Conservation (phyloP, 1,140 invertebrate genomes). For the Prorops nasuta region DNA sequence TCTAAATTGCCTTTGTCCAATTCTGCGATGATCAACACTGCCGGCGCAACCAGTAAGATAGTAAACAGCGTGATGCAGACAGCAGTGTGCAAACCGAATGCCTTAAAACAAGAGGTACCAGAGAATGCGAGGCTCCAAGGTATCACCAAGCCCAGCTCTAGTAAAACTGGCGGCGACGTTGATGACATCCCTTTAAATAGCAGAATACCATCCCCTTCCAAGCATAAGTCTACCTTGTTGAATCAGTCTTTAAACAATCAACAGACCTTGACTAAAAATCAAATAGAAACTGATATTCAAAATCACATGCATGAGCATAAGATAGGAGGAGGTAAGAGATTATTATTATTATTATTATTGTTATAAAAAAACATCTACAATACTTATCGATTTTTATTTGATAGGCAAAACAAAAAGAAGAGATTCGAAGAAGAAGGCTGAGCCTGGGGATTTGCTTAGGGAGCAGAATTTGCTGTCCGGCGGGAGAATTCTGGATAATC, state of each 20-base stretch:
- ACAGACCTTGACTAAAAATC: conserved; percentile 40
- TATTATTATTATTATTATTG: background rate
- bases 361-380: background rate
- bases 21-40: conserved; percentile 46
- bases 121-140: conserved; percentile 35
- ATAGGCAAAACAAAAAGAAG: conserved; percentile 57
- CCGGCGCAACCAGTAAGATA: conserved; percentile 39
- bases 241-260: conserved; percentile 42
- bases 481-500: conserved; percentile 52
- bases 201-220: conserved; percentile 53
- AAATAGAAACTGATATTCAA: conserved; percentile 41
- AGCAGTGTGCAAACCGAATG: conserved; percentile 47
- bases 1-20: conserved; percentile 50
- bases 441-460: conserved; percentile 50
- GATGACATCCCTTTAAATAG: conserved; percentile 54
- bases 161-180: conserved; percentile 43
- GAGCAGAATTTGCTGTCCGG: conserved; percentile 54
- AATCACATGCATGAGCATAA: conserved; percentile 55
- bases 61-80: conserved; percentile 49
- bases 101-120: conserved; percentile 49
- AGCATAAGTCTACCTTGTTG: conserved; percentile 45
- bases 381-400: conserved; percentile 14
- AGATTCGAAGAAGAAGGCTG: conserved; percentile 58
- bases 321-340: conserved; percentile 52
- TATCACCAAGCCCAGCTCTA: conserved; percentile 39